Conservation (phyloP, 2,113 vertebrate species). For the Onychostruthus taczanowskii region DNA sequence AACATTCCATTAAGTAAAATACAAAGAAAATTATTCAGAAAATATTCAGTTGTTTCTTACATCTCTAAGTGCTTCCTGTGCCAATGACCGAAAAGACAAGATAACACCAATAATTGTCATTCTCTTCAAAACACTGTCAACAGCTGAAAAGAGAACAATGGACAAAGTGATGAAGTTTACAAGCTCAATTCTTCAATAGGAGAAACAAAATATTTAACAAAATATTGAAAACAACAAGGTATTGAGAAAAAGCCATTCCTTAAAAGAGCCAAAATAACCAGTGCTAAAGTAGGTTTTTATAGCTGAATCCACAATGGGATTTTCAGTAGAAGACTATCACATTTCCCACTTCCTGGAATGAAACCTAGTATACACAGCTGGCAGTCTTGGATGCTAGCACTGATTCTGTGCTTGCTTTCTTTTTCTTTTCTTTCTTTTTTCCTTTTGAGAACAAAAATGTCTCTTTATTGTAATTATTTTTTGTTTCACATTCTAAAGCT, state of each 20-base stretch:
- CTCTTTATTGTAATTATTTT: background rate
- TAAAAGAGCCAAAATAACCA: background rate
- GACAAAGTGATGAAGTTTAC: background rate
- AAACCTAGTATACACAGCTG: background rate
- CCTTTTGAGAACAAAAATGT: background rate
- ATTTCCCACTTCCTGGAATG: background rate
- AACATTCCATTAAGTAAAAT: background rate
- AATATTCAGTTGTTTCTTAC: slow-evolving; percentile 75
- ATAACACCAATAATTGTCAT: slow-evolving; percentile 99
- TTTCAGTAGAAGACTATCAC: background rate
- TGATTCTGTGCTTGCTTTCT: background rate
- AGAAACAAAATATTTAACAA: background rate
- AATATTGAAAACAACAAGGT: background rate
- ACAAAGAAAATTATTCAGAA: background rate
- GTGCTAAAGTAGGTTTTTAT: background rate
- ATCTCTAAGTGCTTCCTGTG: slow-evolving; percentile 95
- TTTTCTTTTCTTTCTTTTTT: too few species aligned
- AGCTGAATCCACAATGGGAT: background rate
- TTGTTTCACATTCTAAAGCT: background rate
- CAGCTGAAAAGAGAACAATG: slow-evolving; percentile 75
- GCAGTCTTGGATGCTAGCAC: background rate
- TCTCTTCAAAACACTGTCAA: slow-evolving; percentile 97
- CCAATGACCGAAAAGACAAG: slow-evolving; percentile 94
- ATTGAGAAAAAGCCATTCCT: background rate
- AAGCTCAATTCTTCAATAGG: background rate